phyloP scores from a whole-genome alignment of 2,888 invertebrate genomes.

The Diaperis boleti region DNA sequence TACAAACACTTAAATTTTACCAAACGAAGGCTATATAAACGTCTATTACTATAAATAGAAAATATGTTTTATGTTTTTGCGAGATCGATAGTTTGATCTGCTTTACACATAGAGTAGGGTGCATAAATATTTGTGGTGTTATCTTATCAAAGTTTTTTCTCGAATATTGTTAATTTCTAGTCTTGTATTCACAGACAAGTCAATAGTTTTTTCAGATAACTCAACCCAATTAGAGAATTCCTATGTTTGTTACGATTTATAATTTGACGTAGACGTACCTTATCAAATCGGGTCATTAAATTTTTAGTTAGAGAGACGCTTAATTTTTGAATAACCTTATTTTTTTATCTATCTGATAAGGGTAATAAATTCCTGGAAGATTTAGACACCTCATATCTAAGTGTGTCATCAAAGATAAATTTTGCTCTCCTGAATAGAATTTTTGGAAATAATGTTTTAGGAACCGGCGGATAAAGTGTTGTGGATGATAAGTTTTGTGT shows the following conservation, averaged over 20 bases:
- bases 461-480: no score
- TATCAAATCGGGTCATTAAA: constrained; percentile 27
- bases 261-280: neutral
- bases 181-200: neutral
- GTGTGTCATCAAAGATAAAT: constrained; percentile 11
- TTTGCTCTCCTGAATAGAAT: neutral
- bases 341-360: neutral
- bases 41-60: constrained; percentile 26
- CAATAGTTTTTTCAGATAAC: constrained; percentile 12
- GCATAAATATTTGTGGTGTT: constrained; percentile 43
- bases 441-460: neutral
- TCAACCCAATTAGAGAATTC: constrained; percentile 14
- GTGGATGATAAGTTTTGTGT: no score
- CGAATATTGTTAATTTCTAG: constrained; percentile 6
- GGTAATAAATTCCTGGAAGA: constrained; percentile 3
- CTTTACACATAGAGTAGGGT: constrained; percentile 18
- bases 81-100: constrained; percentile 35
- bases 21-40: constrained; percentile 24
- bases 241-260: constrained; percentile 3
- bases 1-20: constrained; percentile 14
- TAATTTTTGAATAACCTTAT: constrained; percentile 3
- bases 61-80: constrained; percentile 26
- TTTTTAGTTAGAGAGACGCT: neutral
- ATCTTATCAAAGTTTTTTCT: constrained; percentile 35
- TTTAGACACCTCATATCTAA: constrained; percentile 8